A percentile compares a stretch with the other conserved stretches of the same genome.
These are phyloP conservation scores for Drosophila silvestris DNA, from an alignment of 2,888 invertebrate genomes.

Conservation along the genomic window DNA sequence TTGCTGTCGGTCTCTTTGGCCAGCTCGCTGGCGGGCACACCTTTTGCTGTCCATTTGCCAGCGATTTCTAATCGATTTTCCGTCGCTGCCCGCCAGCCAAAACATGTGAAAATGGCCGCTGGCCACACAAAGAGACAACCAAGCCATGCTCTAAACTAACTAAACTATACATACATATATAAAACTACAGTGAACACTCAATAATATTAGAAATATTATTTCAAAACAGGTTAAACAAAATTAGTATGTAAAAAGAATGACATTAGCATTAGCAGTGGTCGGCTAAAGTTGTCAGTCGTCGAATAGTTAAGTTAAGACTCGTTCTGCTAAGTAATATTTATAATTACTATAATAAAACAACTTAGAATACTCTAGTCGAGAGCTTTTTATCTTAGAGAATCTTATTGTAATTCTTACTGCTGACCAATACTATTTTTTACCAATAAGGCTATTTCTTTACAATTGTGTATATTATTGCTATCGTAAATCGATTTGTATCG, in stretches of 20 bases:
- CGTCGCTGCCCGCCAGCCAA: slow-evolving; percentile 50
- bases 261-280: not conserved
- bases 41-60: slow-evolving; percentile 79
- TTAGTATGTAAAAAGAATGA: not conserved
- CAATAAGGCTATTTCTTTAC: not conserved
- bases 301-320: not conserved
- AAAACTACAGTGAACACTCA: slow-evolving; percentile 4
- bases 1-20: slow-evolving; percentile 52
- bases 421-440: not conserved
- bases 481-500: not conserved
- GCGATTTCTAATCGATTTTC: slow-evolving; percentile 80
- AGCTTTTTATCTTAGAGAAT: not conserved
- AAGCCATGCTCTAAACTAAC: slow-evolving; percentile 32
- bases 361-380: not conserved
- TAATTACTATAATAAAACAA: not conserved
- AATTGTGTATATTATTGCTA: not conserved
- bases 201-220: not conserved
- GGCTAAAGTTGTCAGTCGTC: not conserved
- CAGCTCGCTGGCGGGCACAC: slow-evolving; percentile 71
- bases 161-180: slow-evolving; percentile 9
- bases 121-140: slow-evolving; percentile 26
- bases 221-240: not conserved
- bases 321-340: not conserved
- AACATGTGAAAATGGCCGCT: slow-evolving; percentile 57
- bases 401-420: not conserved